Evolutionary conservation across 2,113 vertebrate genomes (phyloP).

Genomic region (Forbesichthys agassizii): DNA sequence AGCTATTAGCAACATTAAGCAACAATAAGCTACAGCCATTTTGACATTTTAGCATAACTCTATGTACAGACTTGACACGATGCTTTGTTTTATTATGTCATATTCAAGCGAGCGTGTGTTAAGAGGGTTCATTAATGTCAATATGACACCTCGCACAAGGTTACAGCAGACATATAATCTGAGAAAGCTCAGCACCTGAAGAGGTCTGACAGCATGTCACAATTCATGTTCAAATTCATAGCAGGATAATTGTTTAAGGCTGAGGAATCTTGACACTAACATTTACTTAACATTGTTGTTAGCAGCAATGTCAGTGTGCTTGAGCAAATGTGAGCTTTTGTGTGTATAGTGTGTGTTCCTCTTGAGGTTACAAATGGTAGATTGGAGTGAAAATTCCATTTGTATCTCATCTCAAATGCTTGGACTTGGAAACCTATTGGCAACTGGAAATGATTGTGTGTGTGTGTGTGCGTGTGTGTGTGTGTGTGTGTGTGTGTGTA

Average conservation of each 20-base stretch:
- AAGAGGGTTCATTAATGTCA: conserved; percentile 19
- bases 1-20: no score
- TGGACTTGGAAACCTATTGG: no score
- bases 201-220: no score
- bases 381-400: no score
- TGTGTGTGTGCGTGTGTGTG: background rate
- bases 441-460: background rate
- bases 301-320: background rate
- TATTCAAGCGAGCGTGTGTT: conserved; percentile 2
- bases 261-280: background rate
- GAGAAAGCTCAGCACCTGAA: background rate
- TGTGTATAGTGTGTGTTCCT: background rate
- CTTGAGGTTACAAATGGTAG: no score
- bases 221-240: background rate
- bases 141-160: conserved; percentile 1
- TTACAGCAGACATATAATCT: background rate
- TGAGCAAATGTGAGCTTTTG: background rate
- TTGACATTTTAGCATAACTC: background rate
- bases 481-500: background rate
- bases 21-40: background rate
- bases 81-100: conserved; percentile 11
- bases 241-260: no score
- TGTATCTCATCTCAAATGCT: no score
- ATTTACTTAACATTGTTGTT: background rate
- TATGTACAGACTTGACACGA: background rate